These are phyloP conservation scores for Hylaeus anthracinus DNA, from an alignment of 1,140 invertebrate species.

Conservation along the genomic window DNA sequence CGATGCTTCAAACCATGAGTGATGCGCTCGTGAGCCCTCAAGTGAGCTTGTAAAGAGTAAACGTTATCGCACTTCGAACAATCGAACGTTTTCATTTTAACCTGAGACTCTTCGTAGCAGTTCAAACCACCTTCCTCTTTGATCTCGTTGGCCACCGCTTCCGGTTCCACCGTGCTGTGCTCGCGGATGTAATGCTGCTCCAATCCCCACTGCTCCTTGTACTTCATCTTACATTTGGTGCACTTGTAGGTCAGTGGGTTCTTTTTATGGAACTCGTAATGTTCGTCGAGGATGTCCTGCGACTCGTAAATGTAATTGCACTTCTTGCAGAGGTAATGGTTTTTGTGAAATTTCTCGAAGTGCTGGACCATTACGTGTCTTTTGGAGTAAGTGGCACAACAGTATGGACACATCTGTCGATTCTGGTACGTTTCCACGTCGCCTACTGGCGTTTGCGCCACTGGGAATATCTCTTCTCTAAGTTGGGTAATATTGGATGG, in stretches of 20 bases:
- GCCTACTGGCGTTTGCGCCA: too few relatives aligned
- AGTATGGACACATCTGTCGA: slow-evolving; percentile 71
- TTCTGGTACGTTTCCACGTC: too few relatives aligned
- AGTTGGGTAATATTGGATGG: too few relatives aligned
- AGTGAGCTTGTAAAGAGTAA: slow-evolving; percentile 6
- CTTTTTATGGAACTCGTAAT: too few relatives aligned
- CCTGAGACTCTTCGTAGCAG: slow-evolving; percentile 3
- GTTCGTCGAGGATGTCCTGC: too few relatives aligned
- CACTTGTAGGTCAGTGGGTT: too few relatives aligned
- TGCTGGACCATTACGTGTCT: slow-evolving; percentile 1
- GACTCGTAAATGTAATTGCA: too few relatives aligned
- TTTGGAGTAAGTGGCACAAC: slow-evolving; percentile 64
- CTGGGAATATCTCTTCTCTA: too few relatives aligned
- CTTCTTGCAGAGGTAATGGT: too few relatives aligned
- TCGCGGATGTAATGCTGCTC: slow-evolving; percentile 77
- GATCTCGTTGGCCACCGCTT: not conserved
- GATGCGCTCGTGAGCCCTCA: slow-evolving; percentile 1
- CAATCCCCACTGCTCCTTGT: slow-evolving; percentile 68
- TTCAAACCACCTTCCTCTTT: slow-evolving; percentile 1
- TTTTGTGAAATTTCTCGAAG: too few relatives aligned
- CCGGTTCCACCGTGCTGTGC: not conserved
- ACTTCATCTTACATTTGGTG: too few relatives aligned
- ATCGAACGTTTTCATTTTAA: slow-evolving; percentile 1
- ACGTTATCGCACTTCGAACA: slow-evolving; percentile 18
- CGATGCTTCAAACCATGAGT: not conserved